phyloP scores from a whole-genome alignment of 37 sponge, comb jelly and placozoan species.

The Diacarnus erythraeanus region DNA sequence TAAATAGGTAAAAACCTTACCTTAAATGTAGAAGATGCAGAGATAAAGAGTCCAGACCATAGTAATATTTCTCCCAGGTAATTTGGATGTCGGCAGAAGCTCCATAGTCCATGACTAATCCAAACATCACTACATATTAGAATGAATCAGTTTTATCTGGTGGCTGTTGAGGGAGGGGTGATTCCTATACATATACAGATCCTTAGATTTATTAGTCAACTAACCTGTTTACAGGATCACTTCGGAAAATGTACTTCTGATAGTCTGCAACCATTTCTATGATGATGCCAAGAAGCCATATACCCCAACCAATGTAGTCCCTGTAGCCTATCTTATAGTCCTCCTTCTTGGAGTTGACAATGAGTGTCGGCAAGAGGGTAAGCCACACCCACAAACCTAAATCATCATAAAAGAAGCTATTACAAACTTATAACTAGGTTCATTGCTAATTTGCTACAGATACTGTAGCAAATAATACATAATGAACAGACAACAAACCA shows the following conservation, averaged over 20 bases:
- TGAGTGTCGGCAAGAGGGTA: constrained; percentile 80
- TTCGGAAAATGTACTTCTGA: constrained; percentile 85
- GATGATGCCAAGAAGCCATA: constrained; percentile 79
- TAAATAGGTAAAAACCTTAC: too few species aligned
- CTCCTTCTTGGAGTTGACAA: constrained; percentile 68
- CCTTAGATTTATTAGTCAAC: too few species aligned
- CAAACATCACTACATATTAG: constrained; percentile 44
- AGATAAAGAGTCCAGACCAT: constrained; percentile 90
- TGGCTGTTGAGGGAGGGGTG: too few species aligned
- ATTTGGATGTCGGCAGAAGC: constrained; percentile 90
- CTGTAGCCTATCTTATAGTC: constrained; percentile 47
- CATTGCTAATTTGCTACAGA: too few species aligned
- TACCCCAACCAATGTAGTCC: constrained; percentile 84
- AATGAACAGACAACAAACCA: too few species aligned
- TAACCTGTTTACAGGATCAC: constrained; percentile 70
- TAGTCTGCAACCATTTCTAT: constrained; percentile 86
- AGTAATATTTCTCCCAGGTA: constrained; percentile 96
- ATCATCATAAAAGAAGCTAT: neutral
- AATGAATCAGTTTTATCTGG: too few species aligned
- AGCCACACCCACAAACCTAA: constrained; percentile 85
- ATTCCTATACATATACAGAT: too few species aligned
- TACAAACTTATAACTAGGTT: neutral
- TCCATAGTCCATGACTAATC: constrained; percentile 86
- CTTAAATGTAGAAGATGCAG: constrained; percentile 85
- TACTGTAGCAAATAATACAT: too few species aligned